Evolutionary conservation across 2,888 invertebrate species (phyloP).

Genomic region (Mayetiola destructor): DNA sequence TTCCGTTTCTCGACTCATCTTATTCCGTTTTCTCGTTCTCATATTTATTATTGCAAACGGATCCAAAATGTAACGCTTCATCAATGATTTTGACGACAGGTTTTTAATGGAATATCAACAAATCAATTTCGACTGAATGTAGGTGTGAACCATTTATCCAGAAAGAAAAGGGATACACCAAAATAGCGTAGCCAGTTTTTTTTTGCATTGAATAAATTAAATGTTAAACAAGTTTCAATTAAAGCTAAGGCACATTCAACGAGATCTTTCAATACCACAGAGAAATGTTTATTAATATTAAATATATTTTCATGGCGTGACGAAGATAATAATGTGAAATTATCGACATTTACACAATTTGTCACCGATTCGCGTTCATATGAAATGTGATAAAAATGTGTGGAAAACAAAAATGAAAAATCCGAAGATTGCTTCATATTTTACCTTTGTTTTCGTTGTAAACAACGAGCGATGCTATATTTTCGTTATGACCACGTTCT

Average conservation of each 20-base stretch:
- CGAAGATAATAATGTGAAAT: not conserved
- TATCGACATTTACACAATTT: conserved; percentile 4
- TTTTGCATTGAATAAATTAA: not conserved
- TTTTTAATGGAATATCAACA: not conserved
- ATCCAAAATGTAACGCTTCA: no score
- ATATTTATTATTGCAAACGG: no score
- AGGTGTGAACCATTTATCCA: conserved; percentile 1
- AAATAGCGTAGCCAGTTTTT: no score
- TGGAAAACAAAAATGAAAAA: not conserved
- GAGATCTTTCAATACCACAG: not conserved
- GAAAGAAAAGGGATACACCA: no score
- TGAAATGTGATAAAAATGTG: not conserved
- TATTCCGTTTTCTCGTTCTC: no score
- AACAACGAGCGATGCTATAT: not conserved
- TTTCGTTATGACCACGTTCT: conserved; percentile 4
- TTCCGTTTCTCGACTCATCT: no score
- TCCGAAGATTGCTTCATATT: no score
- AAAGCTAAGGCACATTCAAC: not conserved
- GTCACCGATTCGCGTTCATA: not conserved
- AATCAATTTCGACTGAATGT: not conserved
- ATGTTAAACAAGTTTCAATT: conserved; percentile 6
- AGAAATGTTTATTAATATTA: not conserved
- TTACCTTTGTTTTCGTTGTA: no score
- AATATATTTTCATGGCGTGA: not conserved
- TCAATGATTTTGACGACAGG: no score